Conservation (phyloP, 2,797 vertebrate species). For the Peromyscus nudipes region DNA sequence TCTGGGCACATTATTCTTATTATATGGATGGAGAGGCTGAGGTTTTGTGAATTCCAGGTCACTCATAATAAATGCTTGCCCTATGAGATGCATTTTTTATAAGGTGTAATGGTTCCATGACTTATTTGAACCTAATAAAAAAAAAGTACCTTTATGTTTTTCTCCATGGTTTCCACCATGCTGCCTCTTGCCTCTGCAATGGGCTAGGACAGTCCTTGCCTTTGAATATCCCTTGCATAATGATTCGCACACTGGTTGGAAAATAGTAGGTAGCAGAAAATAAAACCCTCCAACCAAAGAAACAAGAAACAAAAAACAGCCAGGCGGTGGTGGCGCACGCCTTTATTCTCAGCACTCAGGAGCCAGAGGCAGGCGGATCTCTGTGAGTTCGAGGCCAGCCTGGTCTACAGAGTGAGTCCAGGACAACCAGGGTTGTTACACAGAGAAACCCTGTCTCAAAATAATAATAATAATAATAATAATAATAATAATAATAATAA, state of each 20-base stretch:
- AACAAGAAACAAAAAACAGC: neutral
- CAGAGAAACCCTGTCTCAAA: neutral
- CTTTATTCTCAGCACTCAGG: neutral
- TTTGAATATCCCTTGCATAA: neutral
- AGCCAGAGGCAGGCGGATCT: neutral
- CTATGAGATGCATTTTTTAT: constrained; percentile 11
- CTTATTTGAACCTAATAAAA: constrained; percentile 2
- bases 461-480: neutral
- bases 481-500: neutral
- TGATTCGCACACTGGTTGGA: neutral
- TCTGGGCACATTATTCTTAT: neutral
- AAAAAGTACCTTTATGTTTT: neutral
- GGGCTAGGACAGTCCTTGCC: neutral
- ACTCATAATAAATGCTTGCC: neutral
- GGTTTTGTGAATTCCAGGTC: constrained; percentile 16
- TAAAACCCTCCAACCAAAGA: neutral
- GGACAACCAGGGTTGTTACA: neutral
- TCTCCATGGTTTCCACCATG: neutral
- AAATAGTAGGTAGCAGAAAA: neutral
- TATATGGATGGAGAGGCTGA: constrained; percentile 7
- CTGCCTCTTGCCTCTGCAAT: neutral
- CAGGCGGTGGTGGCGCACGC: neutral
- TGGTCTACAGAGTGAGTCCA: neutral
- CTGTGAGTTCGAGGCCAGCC: neutral
- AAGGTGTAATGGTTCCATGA: constrained; percentile 33